Evolutionary conservation across 2,113 vertebrate species (phyloP).

Genomic region (Columba janthina): DNA sequence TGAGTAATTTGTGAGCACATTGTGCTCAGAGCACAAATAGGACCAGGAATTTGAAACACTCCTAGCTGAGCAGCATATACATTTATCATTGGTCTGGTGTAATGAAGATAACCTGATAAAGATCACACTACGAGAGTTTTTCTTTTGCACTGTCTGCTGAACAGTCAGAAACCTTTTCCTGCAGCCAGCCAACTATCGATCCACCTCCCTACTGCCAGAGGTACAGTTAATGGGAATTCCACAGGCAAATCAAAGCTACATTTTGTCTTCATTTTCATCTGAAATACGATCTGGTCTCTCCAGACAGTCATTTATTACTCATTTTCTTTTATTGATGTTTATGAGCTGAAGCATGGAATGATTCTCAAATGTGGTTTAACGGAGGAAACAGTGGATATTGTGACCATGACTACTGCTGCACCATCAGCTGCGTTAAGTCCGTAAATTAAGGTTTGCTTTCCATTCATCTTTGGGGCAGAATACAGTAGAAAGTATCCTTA

Average conservation of each 20-base stretch:
- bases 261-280: conserved; percentile 81
- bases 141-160: conserved; percentile 81
- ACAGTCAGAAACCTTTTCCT: conserved; percentile 77
- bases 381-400: conserved; percentile 70
- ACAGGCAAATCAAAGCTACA: conserved; percentile 73
- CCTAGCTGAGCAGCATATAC: conserved; percentile 60
- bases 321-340: conserved; percentile 76
- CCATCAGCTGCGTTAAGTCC: conserved; percentile 7
- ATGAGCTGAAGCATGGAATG: conserved; percentile 75
- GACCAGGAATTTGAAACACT: conserved; percentile 54
- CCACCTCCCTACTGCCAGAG: conserved; percentile 73
- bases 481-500: conserved; percentile 30
- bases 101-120: conserved; percentile 86
- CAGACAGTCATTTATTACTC: conserved; percentile 73
- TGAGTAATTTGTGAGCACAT: conserved; percentile 46
- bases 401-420: conserved; percentile 57
- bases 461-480: conserved; percentile 37
- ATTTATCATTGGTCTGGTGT: conserved; percentile 79
- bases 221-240: conserved; percentile 78
- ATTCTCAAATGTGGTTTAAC: conserved; percentile 75
- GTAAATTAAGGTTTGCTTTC: conserved; percentile 67
- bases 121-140: conserved; percentile 85
- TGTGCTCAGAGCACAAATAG: conserved; percentile 15
- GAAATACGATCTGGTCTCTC: conserved; percentile 77
- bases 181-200: conserved; percentile 80